These are phyloP conservation scores for Hypocryptadius cinnamomeus DNA, from an alignment of 2,113 vertebrate species.

Conservation along the genomic window DNA sequence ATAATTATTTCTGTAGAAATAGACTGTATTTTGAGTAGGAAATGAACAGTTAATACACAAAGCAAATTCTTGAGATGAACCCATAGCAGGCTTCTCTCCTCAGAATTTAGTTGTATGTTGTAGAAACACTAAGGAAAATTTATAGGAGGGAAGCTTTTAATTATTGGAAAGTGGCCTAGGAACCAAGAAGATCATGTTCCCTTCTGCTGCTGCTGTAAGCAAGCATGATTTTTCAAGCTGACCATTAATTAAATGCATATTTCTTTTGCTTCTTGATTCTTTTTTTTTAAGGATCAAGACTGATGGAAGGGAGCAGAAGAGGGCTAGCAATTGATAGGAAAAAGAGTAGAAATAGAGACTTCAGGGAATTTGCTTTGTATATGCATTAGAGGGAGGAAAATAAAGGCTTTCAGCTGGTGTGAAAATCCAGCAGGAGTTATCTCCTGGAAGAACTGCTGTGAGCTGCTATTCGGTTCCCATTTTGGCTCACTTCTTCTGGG, in stretches of 20 bases:
- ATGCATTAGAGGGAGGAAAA: neutral
- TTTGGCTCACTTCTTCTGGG: neutral
- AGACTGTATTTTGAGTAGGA: neutral
- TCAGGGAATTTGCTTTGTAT: neutral
- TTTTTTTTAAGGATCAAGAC: neutral
- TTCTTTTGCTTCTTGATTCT: neutral
- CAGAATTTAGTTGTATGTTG: neutral
- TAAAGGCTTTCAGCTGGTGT: neutral
- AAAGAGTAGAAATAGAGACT: neutral
- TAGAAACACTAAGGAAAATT: neutral
- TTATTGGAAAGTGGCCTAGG: neutral
- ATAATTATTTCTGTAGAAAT: neutral
- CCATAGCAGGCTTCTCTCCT: neutral
- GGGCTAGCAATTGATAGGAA: neutral
- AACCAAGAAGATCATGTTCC: neutral
- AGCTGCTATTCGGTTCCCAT: neutral
- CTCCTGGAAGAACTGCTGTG: neutral
- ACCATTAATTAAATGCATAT: neutral
- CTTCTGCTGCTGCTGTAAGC: neutral
- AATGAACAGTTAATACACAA: neutral
- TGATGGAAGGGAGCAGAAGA: neutral
- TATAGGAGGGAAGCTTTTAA: neutral
- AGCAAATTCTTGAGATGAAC: neutral
- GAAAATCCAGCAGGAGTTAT: neutral
- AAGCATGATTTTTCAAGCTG: neutral